A percentile compares a stretch with the other conserved stretches of the same genome.
Conservation (phyloP, 2,888 invertebrate species). For the Bugula neritina region DNA sequence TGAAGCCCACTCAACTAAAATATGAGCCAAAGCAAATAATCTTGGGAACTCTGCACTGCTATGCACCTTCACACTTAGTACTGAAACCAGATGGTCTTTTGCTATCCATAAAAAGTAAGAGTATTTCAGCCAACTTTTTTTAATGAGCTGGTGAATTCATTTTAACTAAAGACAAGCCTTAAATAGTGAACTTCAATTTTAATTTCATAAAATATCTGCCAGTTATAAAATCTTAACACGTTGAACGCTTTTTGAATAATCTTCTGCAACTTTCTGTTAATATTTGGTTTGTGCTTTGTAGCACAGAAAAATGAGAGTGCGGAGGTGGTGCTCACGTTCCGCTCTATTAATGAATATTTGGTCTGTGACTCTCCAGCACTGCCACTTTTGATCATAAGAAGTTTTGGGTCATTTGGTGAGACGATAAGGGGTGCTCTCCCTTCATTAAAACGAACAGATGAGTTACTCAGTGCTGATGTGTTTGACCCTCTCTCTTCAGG, state of each 20-base stretch:
- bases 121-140: too few relatives aligned
- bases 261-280: too few relatives aligned
- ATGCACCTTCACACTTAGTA: background rate
- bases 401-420: background rate
- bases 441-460: background rate
- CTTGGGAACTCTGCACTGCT: background rate
- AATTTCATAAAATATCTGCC: too few relatives aligned
- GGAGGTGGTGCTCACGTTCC: background rate
- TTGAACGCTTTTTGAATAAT: too few relatives aligned
- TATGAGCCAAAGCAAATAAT: conserved; percentile 10
- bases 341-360: background rate
- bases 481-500: conserved; percentile 15
- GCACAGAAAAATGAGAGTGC: background rate
- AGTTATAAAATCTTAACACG: too few relatives aligned
- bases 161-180: too few relatives aligned
- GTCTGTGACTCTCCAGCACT: background rate
- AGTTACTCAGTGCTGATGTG: background rate
- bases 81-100: background rate
- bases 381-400: background rate
- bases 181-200: too few relatives aligned
- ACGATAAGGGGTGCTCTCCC: background rate
- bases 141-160: too few relatives aligned
- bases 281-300: background rate
- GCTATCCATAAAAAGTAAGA: background rate
- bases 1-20: too few relatives aligned